Base-by-base conservation (phyloP, 2,797 vertebrate genomes). In the Myripristis murdjan region DNA sequence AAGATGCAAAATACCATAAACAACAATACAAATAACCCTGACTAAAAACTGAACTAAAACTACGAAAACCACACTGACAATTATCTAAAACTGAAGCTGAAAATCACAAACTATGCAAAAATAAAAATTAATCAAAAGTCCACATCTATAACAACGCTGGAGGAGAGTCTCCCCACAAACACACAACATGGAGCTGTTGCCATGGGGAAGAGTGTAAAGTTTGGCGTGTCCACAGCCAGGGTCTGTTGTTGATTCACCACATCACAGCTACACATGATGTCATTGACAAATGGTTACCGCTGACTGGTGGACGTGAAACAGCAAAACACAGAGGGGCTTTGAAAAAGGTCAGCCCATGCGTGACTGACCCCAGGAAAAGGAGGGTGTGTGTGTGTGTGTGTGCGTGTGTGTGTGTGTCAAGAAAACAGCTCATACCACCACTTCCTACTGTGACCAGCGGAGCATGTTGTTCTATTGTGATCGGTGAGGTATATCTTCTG, bases 231-330 rank as follows among this genome's bases (percentile, higher is more conserved):
- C 23, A 55, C 57, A 28, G 52, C 31, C 20, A 23, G 18, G 48
- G 59, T 58, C 72, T 81, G 49, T 53, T 62, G 62, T 75, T 75
- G 69, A 67, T 64, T 78, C 51, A 62, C 85, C 28, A 60, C 73
- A 65, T 80, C 53, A 71, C 33, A 49, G 31, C 65, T 53, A 54
- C 70, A 55, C 68, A 85, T 79, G 48, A 79, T 49, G 73, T 82
- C 79, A 83, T 3, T 75, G 72, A 77, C 63, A 63, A 81, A 76
- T 39, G 22, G 59, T 79, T 39, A 65, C 49, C 44, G 46, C 16
- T 55, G 57, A 62, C 37, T 24, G 28, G 54, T 15, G 31, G 31
- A 70, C 4, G 49, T 35, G 41, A 52, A 67, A 20, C 61, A 49
- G 52, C 20, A 18, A 46, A 75, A 80, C 55, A 55, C 6, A 65